These are phyloP conservation scores for Flexamia atlantica DNA, from an alignment of 2,888 invertebrate species.

Conservation along the genomic window DNA sequence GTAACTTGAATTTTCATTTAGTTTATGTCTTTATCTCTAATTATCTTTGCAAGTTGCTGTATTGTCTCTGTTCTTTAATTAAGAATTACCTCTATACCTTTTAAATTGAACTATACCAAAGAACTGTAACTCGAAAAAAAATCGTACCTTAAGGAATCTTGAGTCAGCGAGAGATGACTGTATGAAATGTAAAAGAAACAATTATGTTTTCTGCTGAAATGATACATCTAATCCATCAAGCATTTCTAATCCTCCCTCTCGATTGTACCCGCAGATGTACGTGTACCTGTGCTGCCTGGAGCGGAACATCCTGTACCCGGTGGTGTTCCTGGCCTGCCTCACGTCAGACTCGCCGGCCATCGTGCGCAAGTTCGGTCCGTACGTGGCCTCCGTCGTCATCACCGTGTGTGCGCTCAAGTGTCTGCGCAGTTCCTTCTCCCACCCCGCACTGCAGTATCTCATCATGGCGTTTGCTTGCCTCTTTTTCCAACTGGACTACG, in stretches of 20 bases:
- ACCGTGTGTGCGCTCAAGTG: conserved; percentile 93
- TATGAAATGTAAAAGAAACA: too few relatives aligned
- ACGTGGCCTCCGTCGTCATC: conserved; percentile 88
- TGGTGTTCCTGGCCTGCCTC: conserved; percentile 92
- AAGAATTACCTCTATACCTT: too few relatives aligned
- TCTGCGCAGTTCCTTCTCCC: conserved; percentile 93
- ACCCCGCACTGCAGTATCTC: conserved; percentile 94
- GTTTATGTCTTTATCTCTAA: too few relatives aligned
- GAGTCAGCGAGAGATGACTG: too few relatives aligned
- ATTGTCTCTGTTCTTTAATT: too few relatives aligned
- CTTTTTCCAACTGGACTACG: conserved; percentile 91
- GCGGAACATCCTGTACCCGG: conserved; percentile 94
- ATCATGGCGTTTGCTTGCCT: conserved; percentile 94
- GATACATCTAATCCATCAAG: too few relatives aligned
- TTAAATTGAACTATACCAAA: too few relatives aligned
- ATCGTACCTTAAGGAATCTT: too few relatives aligned
- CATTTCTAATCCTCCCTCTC: not conserved
- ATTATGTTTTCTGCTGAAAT: too few relatives aligned
- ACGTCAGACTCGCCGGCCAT: conserved; percentile 91
- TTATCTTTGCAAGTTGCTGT: too few relatives aligned
- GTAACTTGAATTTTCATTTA: too few relatives aligned
- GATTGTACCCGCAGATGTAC: conserved; percentile 79
- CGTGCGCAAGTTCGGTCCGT: conserved; percentile 87
- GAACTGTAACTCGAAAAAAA: too few relatives aligned
- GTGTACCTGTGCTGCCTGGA: conserved; percentile 94